Conservation (phyloP, 2,888 invertebrate genomes). For the Colostygia pectinataria region DNA sequence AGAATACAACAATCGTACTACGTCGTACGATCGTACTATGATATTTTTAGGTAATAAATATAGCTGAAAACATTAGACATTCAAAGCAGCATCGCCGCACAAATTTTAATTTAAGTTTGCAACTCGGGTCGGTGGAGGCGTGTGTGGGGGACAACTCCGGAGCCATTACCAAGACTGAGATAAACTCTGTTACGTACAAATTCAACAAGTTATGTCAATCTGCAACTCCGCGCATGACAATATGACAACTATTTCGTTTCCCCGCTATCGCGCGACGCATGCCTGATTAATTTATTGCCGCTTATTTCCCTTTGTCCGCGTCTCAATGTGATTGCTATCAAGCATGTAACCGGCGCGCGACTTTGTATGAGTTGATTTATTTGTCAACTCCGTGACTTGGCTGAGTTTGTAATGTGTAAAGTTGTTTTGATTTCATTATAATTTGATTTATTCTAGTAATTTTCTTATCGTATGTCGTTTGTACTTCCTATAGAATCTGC, state of each 20-base stretch:
- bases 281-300: slow-evolving; percentile 28
- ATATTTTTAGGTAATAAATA: neutral
- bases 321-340: slow-evolving; percentile 23
- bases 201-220: slow-evolving; percentile 25
- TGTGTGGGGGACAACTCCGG: slow-evolving; percentile 6
- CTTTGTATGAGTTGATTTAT: slow-evolving; percentile 22
- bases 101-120: slow-evolving; percentile 22
- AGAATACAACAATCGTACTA: no score
- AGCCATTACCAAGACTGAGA: slow-evolving; percentile 11
- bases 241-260: slow-evolving; percentile 17
- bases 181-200: slow-evolving; percentile 20
- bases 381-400: slow-evolving; percentile 9
- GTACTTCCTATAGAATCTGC: no score
- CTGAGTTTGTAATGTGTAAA: slow-evolving; percentile 17
- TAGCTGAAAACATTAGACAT: slow-evolving; percentile 3
- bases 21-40: no score
- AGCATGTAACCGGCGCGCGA: slow-evolving; percentile 12
- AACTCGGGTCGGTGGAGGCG: neutral
- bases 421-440: slow-evolving; percentile 12
- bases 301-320: slow-evolving; percentile 18
- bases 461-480: neutral
- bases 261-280: slow-evolving; percentile 8
- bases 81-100: slow-evolving; percentile 1
- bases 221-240: slow-evolving; percentile 10
- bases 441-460: slow-evolving; percentile 13